phyloP scores from a whole-genome alignment of 2,797 vertebrate species.

The Sebastes vulpes region DNA sequence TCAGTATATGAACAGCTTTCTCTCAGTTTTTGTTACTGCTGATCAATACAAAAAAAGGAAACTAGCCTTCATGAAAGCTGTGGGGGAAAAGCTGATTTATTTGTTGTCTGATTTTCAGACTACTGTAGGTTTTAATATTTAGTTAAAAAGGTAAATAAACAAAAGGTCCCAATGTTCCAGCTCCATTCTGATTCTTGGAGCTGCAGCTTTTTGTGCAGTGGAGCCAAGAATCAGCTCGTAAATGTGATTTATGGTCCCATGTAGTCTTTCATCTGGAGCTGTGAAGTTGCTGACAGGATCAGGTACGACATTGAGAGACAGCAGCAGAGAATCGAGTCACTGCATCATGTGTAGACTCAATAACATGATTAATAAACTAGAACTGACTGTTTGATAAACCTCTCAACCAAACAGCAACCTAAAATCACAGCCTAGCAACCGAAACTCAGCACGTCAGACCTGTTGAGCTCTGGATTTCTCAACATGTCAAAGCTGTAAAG shows the following conservation, averaged over 20 bases:
- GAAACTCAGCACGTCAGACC: neutral
- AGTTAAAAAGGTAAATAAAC: neutral
- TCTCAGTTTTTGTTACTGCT: neutral
- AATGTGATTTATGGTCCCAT: slow-evolving; percentile 3
- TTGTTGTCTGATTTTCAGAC: neutral
- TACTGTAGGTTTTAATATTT: neutral
- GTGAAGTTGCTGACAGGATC: slow-evolving; percentile 9
- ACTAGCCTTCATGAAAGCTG: neutral
- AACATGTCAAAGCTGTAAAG: neutral
- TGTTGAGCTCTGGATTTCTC: neutral
- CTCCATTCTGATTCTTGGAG: neutral
- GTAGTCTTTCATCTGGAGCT: neutral
- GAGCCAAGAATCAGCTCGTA: neutral
- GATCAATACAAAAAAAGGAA: neutral
- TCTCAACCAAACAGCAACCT: neutral
- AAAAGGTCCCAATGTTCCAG: neutral
- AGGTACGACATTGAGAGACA: neutral
- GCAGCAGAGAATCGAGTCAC: neutral
- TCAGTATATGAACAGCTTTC: neutral
- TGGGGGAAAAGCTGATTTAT: neutral
- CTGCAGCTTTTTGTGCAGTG: neutral
- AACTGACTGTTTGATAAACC: neutral
- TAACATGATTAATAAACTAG: slow-evolving; percentile 2
- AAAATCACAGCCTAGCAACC: neutral
- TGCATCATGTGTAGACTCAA: neutral